A percentile compares a stretch with the other conserved stretches of the same genome.
These are phyloP conservation scores for Haliaeetus vocifer DNA, from an alignment of 2,797 vertebrate species.

Conservation along the genomic window DNA sequence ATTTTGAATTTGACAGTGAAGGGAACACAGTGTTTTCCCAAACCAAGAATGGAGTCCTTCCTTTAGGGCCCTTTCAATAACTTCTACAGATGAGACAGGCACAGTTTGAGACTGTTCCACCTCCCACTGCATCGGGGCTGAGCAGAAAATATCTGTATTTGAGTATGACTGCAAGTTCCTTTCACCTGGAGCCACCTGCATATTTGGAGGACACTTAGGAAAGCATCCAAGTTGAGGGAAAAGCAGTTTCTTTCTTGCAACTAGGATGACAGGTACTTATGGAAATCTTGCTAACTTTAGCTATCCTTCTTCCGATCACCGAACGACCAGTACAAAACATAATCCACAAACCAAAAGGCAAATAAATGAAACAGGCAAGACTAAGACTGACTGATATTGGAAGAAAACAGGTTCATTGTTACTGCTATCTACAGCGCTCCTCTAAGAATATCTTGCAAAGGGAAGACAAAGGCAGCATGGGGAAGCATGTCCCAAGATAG, in stretches of 20 bases:
- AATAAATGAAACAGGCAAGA: neutral
- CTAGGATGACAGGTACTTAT: neutral
- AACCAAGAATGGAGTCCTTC: neutral
- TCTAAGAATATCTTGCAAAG: neutral
- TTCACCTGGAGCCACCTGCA: neutral
- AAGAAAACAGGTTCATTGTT: neutral
- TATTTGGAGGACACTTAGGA: neutral
- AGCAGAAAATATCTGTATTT: neutral
- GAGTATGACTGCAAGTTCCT: neutral
- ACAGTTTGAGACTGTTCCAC: neutral
- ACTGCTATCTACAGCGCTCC: fast-evolving
- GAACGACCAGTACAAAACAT: neutral
- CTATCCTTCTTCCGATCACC: neutral
- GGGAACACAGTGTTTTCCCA: neutral
- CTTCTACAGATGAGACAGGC: neutral
- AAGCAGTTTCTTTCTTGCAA: neutral
- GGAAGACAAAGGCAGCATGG: neutral
- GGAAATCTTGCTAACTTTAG: neutral
- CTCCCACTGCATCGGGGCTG: neutral
- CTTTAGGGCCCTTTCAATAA: neutral
- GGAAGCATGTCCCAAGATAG: neutral
- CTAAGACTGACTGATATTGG: neutral
- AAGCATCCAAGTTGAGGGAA: neutral
- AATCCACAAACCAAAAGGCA: neutral
- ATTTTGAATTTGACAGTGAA: neutral